phyloP scores from a whole-genome alignment of 2,113 vertebrate species.

The Crotalus tigris region DNA sequence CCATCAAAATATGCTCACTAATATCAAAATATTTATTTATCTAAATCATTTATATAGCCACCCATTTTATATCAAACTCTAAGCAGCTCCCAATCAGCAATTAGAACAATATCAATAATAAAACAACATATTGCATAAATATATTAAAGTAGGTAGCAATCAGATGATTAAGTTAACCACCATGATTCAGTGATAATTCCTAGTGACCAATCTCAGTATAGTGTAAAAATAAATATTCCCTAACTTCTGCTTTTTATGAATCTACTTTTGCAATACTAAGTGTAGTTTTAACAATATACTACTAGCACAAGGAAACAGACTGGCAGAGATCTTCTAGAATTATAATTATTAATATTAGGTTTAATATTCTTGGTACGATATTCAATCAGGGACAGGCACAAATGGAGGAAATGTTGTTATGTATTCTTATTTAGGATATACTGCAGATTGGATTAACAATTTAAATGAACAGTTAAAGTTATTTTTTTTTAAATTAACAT shows the following conservation, averaged over 20 bases:
- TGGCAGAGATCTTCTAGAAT: background rate
- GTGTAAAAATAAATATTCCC: background rate
- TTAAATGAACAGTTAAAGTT: background rate
- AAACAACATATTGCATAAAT: background rate
- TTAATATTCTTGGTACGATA: background rate
- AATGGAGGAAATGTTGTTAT: background rate
- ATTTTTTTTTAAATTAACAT: background rate
- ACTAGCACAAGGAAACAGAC: background rate
- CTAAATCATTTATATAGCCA: background rate
- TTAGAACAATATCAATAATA: background rate
- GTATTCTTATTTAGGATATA: fast-evolving
- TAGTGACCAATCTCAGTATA: background rate
- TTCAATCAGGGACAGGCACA: background rate
- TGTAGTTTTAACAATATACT: background rate
- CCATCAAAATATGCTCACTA: background rate
- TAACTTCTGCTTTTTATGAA: slow-evolving; percentile 8
- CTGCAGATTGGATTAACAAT: background rate
- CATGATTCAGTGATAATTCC: background rate
- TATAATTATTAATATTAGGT: background rate
- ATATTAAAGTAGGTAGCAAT: background rate
- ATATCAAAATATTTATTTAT: background rate
- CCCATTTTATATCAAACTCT: background rate
- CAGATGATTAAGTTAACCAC: background rate
- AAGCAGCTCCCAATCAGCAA: background rate
- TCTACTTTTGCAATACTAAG: background rate